Evolutionary conservation across 2,888 invertebrate genomes (phyloP).

Genomic region (Azorinus chamasolen): DNA sequence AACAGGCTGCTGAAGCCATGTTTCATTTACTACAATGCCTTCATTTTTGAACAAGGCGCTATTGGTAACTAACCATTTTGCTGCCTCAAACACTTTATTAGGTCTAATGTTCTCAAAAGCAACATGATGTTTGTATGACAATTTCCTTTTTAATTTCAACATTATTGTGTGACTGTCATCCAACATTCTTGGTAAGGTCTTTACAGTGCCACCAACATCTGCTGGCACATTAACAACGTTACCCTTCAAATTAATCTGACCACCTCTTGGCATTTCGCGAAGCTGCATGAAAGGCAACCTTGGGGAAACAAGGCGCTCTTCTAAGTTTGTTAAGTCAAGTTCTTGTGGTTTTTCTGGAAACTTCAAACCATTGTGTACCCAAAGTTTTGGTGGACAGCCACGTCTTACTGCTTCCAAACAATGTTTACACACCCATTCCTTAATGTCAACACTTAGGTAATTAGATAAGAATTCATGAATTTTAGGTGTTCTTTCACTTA

Average conservation of each 20-base stretch:
- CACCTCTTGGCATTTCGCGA: conserved; percentile 51
- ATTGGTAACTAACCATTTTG: conserved; percentile 55
- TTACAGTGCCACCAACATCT: conserved; percentile 45
- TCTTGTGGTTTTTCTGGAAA: conserved; percentile 51
- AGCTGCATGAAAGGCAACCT: conserved; percentile 60
- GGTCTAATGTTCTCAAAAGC: conserved; percentile 55
- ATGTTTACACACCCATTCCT: conserved; percentile 40
- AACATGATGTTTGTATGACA: conserved; percentile 41
- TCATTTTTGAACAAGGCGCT: conserved; percentile 48
- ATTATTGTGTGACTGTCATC: conserved; percentile 47
- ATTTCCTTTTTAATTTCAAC: conserved; percentile 48
- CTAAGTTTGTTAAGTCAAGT: conserved; percentile 45
- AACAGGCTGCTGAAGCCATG: conserved; percentile 17
- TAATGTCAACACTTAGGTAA: conserved; percentile 11
- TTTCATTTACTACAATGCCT: conserved; percentile 40
- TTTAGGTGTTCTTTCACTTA: not conserved
- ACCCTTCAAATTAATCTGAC: conserved; percentile 48
- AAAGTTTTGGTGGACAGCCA: conserved; percentile 33
- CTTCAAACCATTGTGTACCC: conserved; percentile 35
- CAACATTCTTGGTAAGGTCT: conserved; percentile 46
- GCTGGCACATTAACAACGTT: conserved; percentile 63
- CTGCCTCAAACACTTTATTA: conserved; percentile 48
- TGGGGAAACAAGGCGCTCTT: conserved; percentile 58
- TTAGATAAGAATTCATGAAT: not conserved
- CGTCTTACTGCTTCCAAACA: conserved; percentile 15